These are phyloP conservation scores for Sepiola atlantica DNA, from an alignment of 2,888 invertebrate species.

Conservation along the genomic window DNA sequence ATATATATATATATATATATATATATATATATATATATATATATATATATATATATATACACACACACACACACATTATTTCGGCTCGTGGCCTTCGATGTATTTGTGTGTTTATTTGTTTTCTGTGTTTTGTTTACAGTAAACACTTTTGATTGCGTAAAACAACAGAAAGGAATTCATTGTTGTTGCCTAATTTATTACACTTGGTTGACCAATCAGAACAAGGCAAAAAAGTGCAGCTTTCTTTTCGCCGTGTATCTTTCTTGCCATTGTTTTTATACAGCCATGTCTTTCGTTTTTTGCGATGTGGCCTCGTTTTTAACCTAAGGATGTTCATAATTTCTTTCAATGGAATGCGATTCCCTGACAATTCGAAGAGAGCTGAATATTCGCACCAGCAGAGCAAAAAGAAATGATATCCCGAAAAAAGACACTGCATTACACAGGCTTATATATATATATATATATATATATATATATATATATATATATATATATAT, in stretches of 20 bases:
- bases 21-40: no score
- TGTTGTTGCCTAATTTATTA: neutral
- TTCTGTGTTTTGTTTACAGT: neutral
- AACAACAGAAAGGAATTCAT: neutral
- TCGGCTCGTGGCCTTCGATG: no score
- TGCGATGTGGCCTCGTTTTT: neutral
- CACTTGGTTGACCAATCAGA: neutral
- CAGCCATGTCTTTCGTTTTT: neutral
- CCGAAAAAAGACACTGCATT: no score
- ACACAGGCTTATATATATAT: no score
- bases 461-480: no score
- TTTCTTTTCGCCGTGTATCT: neutral
- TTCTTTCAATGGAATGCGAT: neutral
- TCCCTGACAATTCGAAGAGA: neutral
- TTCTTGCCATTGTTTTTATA: neutral
- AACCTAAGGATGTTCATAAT: neutral
- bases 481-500: no score
- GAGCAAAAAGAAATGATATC: neutral
- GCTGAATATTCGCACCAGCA: neutral
- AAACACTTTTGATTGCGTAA: neutral
- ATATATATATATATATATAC: no score
- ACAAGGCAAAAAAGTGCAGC: neutral
- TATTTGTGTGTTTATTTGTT: neutral
- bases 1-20: no score
- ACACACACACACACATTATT: no score